A percentile compares a stretch with the other conserved stretches of the same genome.
These are phyloP conservation scores for Podarcis cretensis DNA, from an alignment of 2,113 vertebrate species.

Conservation along the genomic window DNA sequence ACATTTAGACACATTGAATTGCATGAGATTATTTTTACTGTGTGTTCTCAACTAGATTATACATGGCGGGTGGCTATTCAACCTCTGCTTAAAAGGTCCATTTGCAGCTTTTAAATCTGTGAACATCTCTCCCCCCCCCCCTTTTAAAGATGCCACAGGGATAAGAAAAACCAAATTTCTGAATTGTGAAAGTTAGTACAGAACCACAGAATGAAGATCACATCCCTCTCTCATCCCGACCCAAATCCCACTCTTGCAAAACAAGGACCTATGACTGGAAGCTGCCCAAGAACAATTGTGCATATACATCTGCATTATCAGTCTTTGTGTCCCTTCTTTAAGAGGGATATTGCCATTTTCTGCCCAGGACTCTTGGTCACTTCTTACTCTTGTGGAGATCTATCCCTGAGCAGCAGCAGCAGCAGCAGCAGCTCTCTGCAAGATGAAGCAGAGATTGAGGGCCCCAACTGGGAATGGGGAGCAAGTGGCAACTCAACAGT, in stretches of 20 bases:
- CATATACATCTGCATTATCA: neutral
- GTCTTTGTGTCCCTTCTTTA: neutral
- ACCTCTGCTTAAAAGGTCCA: neutral
- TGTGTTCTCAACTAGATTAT: too few relatives aligned
- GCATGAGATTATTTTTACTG: neutral
- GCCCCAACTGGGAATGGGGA: neutral
- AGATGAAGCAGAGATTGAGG: neutral
- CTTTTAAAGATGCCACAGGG: neutral
- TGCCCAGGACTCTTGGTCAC: neutral
- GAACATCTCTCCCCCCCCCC: neutral
- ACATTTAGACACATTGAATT: neutral
- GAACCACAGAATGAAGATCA: neutral
- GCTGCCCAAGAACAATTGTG: neutral
- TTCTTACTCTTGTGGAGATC: too few relatives aligned
- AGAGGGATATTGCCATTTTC: neutral
- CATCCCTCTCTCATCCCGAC: neutral
- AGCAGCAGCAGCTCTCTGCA: neutral
- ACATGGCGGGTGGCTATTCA: too few relatives aligned
- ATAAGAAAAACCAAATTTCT: neutral
- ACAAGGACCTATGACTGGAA: neutral
- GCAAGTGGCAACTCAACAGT: neutral
- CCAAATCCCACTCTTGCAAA: neutral
- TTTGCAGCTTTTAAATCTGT: neutral
- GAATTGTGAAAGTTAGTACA: neutral
- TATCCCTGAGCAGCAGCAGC: neutral